Percentiles rank a stretch among this genome's conserved stretches.
Evolutionary conservation across 2,888 invertebrate species (phyloP).

Genomic region (Lycophotia porphyrea): DNA sequence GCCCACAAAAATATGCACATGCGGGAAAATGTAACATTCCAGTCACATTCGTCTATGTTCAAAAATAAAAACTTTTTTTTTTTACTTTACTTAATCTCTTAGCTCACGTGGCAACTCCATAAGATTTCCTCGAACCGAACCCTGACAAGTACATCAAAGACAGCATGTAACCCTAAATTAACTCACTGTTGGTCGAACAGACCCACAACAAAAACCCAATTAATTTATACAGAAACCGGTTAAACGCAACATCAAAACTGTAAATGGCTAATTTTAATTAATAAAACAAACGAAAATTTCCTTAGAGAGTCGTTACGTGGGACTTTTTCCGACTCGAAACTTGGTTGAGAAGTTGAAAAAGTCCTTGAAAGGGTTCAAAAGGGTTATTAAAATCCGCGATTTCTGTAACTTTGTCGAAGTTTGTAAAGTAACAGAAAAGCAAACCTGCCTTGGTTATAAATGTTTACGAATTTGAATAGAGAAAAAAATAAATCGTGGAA

Average conservation of each 20-base stretch:
- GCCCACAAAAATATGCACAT: too few relatives aligned
- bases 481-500: conserved; percentile 24
- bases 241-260: conserved; percentile 66
- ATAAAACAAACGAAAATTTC: conserved; percentile 60
- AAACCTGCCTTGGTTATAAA: conserved; percentile 42
- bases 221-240: conserved; percentile 72
- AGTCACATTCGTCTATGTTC: too few relatives aligned
- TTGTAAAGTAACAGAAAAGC: conserved; percentile 53
- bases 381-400: conserved; percentile 63
- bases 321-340: conserved; percentile 58
- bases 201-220: conserved; percentile 76
- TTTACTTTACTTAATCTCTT: conserved; percentile 29
- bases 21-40: too few relatives aligned
- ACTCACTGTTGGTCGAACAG: conserved; percentile 58
- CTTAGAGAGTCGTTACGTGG: conserved; percentile 44
- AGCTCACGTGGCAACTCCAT: conserved; percentile 39
- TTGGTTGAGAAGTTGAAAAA: conserved; percentile 61
- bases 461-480: conserved; percentile 43
- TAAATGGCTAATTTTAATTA: conserved; percentile 67
- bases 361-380: conserved; percentile 57
- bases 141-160: conserved; percentile 62
- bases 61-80: too few relatives aligned
- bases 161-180: conserved; percentile 70
- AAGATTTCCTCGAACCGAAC: conserved; percentile 41
- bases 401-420: conserved; percentile 57